phyloP scores from a whole-genome alignment of 2,888 invertebrate species.

The Tigriopus californicus region DNA sequence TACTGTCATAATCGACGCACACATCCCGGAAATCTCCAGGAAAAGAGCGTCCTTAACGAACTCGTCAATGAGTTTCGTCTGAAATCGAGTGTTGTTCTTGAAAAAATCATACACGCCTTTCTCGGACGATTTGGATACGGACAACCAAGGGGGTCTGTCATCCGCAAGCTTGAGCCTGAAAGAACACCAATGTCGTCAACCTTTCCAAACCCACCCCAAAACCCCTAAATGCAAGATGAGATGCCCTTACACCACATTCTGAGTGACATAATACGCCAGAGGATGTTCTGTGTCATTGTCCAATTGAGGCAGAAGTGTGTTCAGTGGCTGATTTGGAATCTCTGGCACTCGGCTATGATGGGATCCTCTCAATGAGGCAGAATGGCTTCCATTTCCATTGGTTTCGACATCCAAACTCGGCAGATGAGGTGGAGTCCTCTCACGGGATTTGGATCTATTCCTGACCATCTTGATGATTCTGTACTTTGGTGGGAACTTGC shows the following conservation, averaged over 20 bases:
- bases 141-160: background rate
- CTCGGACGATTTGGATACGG: background rate
- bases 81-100: background rate
- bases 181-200: background rate
- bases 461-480: no score
- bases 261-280: background rate
- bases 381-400: background rate
- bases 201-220: no score
- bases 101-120: background rate
- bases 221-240: no score
- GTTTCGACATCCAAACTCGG: background rate
- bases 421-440: background rate
- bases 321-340: background rate
- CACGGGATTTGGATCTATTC: background rate
- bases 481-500: no score
- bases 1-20: background rate
- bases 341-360: background rate
- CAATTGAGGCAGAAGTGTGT: background rate
- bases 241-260: constrained; percentile 3
- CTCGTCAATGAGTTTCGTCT: background rate
- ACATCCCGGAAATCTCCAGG: background rate
- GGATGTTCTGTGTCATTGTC: background rate
- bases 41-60: background rate
- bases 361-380: background rate
- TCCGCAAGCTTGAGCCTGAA: background rate